These are phyloP conservation scores for Oceanodroma leucorhoa DNA, from an alignment of 2,797 vertebrate species.

Conservation along the genomic window DNA sequence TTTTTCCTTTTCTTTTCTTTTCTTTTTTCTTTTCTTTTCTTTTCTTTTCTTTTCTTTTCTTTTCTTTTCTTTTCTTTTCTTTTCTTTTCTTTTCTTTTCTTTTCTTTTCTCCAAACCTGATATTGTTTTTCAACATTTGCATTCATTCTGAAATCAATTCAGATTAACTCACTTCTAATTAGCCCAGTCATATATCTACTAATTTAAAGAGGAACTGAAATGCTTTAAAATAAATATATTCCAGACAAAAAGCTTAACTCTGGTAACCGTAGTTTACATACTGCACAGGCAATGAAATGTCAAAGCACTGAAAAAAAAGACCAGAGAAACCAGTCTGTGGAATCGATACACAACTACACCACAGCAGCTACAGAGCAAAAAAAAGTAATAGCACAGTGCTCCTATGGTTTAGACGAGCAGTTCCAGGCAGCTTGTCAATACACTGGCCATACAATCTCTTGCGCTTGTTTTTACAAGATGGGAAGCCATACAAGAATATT, in stretches of 20 bases:
- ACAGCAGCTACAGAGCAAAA: not conserved
- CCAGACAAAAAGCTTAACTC: not conserved
- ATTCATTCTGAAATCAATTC: not conserved
- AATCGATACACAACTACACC: rapidly evolving
- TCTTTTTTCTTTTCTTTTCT: not conserved
- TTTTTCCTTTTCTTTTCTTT: too few relatives aligned
- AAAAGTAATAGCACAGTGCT: not conserved
- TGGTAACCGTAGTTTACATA: not conserved
- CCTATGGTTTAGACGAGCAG: not conserved
- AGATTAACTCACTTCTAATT: not conserved
- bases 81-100: not conserved
- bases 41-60: not conserved
- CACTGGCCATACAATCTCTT: not conserved
- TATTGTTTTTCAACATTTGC: not conserved
- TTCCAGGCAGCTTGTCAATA: constrained; percentile 6
- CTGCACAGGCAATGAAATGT: not conserved
- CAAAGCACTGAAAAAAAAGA: not conserved
- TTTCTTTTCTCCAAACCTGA: not conserved
- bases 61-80: not conserved
- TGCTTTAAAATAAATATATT: not conserved
- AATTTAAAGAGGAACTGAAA: not conserved
- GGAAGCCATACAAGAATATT: constrained; percentile 7
- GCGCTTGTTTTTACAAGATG: not conserved
- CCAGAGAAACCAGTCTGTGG: not conserved
- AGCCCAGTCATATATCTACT: not conserved